Base-by-base conservation (phyloP, 2,888 invertebrate species). In the Nomada goodeniana region DNA sequence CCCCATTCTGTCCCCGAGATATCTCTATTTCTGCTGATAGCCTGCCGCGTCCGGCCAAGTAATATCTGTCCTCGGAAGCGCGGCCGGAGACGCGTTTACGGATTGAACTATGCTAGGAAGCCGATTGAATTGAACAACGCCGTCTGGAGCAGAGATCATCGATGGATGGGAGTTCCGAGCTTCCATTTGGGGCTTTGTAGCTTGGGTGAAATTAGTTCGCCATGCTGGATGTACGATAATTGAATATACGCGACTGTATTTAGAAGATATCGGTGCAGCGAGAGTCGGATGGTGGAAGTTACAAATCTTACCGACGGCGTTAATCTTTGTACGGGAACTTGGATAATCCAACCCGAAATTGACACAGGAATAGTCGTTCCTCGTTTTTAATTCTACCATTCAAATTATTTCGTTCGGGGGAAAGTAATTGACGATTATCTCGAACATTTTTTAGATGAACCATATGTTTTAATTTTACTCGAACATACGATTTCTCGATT, bases 11-110 rank as follows among this genome's bases (percentile, higher is more conserved):
- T 77, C 55, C 83, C 67, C 29, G 80, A 55, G 87, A 85, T 83
- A 83, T 87, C 86, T 87, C 76, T 69, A 85, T 85, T 82, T 75
- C 74, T 74, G 64, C 67, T 50, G 80, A 83, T 77, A 78, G 76
- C 64, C 64, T 3, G 47, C 63, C 50, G 42, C 47, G 55, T 18
- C 53, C 63, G 23, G 53, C n/a, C 69, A 59, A 80, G 68, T 71
- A 68, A 77, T 82, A 77, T 74, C 72, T 76, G 64, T 81, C 76
- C 61, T 64, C 23, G 60, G 42, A 57, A 73, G n/a, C 65, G 55
- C 29, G 55, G 42, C 36, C 44, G 44, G 29, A 47, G 20, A 61
- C 59, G n/a, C 55, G 63, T 57, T 80, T 52, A 57, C 26, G 42
- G 64, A 44, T 55, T 57, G n/a, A 69, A 44, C 60, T 75, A 75